Evolutionary conservation across 2,797 vertebrate genomes (phyloP).

Genomic region (Hozukius guyotensis): DNA sequence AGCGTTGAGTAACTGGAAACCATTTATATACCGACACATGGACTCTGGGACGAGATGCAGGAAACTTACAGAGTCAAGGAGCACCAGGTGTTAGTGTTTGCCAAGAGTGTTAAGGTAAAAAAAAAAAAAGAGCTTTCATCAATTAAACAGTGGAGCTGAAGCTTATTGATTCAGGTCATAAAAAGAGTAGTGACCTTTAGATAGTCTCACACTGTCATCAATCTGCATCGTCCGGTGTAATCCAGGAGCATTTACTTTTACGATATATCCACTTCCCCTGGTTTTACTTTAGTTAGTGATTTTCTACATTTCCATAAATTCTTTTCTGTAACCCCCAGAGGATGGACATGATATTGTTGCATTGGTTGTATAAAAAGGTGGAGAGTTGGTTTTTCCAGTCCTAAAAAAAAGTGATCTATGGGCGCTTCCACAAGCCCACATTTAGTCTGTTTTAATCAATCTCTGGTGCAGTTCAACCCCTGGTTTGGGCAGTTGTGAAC

Average conservation of each 20-base stretch:
- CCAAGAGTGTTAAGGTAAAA: not conserved
- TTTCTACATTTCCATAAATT: slow-evolving; percentile 9
- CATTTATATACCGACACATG: slow-evolving; percentile 33
- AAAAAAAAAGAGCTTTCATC: slow-evolving; percentile 20
- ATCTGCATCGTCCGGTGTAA: not conserved
- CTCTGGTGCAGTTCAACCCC: no score
- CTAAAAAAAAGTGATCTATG: not conserved
- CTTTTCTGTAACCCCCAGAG: not conserved
- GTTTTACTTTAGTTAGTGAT: slow-evolving; percentile 23
- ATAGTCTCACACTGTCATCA: not conserved
- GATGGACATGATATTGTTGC: not conserved
- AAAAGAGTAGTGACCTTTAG: not conserved
- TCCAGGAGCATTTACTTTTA: slow-evolving; percentile 18
- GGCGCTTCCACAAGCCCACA: not conserved
- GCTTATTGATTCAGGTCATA: not conserved
- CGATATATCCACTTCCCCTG: slow-evolving; percentile 8
- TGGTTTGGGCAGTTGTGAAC: no score
- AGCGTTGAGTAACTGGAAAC: slow-evolving; percentile 50
- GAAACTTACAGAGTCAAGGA: not conserved
- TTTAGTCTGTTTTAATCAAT: not conserved
- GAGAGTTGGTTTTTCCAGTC: slow-evolving; percentile 4
- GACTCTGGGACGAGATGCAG: slow-evolving; percentile 16
- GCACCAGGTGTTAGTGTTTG: slow-evolving; percentile 21
- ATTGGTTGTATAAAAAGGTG: not conserved
- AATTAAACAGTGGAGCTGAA: slow-evolving; percentile 2